Evolutionary conservation across 2,888 invertebrate genomes (phyloP), one percentile per base, ranked within the genome.

Genomic region (Eueremaeus valkanovi): DNA sequence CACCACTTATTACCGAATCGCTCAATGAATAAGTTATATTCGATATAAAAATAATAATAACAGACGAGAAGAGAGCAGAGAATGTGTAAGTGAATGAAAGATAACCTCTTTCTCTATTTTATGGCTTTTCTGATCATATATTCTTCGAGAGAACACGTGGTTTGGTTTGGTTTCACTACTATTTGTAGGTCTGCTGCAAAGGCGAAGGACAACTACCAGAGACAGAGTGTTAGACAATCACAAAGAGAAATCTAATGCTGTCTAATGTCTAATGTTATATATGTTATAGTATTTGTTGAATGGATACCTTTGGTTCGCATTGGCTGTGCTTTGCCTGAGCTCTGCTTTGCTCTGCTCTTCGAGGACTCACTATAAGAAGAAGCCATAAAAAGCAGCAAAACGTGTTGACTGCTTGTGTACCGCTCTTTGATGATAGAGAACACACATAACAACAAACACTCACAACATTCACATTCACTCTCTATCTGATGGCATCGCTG

Each of bases 381-480:
- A 66, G 36, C 66, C 33, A 66, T 66, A 66, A 66, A 58, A 66
- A 66, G 66, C 33, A 66, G 66, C 16, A 36, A 66, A 66, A 66
- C 66, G 66, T 66, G 66, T 66, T 66, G 36, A 66, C 66, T 66
- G 36, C 18, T 61, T 66, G 36, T 6, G 66, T 36, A 66, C 33
- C 66, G 36, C 66, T 66, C n/a, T 66, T 29, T 33, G 36, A 66
- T 33, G 36, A 66, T 31, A 66, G 36, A 66, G 6, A 49, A 66
- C 66, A 66, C 36, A 66, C 36, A 66, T 31, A 29, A 61, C 31
- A 61, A 61, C n/a, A n/a, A 61, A 16, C 18, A 16, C 6, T 11
- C 16, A 29, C 16, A 31, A 31, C 9, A 61, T 11, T 5, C 11
- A 66, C 33, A 66, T 31, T 33, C 29, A 66, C 66, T 66, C 31